These are phyloP conservation scores for Morelia viridis DNA, from an alignment of 2,797 vertebrate species.

Conservation along the genomic window DNA sequence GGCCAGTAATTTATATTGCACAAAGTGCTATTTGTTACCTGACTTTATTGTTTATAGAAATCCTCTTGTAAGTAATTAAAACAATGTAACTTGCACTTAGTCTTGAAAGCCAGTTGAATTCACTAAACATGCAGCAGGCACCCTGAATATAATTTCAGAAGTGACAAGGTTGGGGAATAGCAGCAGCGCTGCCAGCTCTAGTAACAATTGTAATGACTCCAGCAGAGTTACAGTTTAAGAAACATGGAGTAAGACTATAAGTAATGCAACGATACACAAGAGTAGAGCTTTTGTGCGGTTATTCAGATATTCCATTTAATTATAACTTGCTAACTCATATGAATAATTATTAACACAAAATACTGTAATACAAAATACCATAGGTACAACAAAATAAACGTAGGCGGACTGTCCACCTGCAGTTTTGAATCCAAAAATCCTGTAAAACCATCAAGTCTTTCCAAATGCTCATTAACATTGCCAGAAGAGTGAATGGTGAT, in stretches of 20 bases:
- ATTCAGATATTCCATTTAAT: neutral
- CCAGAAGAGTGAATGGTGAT: slow-evolving; percentile 31
- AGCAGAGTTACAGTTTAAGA: neutral
- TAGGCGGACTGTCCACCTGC: neutral
- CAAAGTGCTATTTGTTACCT: neutral
- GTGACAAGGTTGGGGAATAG: neutral
- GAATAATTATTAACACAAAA: slow-evolving; percentile 4
- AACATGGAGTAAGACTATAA: neutral
- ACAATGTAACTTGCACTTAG: neutral
- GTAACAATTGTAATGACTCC: neutral
- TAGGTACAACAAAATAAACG: neutral
- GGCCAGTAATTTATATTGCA: neutral
- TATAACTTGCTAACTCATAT: neutral
- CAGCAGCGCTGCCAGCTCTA: neutral
- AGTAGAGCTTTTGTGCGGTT: neutral
- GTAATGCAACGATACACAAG: neutral
- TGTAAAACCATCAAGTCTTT: neutral
- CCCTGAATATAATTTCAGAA: neutral
- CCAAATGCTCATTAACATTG: slow-evolving; percentile 17
- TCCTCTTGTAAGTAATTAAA: neutral
- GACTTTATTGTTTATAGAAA: neutral
- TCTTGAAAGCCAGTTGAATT: neutral
- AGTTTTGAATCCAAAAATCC: neutral
- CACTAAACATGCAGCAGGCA: neutral
- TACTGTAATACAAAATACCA: neutral